Conservation (phyloP, 2,113 vertebrate genomes). For the Myotis brandtii region DNA sequence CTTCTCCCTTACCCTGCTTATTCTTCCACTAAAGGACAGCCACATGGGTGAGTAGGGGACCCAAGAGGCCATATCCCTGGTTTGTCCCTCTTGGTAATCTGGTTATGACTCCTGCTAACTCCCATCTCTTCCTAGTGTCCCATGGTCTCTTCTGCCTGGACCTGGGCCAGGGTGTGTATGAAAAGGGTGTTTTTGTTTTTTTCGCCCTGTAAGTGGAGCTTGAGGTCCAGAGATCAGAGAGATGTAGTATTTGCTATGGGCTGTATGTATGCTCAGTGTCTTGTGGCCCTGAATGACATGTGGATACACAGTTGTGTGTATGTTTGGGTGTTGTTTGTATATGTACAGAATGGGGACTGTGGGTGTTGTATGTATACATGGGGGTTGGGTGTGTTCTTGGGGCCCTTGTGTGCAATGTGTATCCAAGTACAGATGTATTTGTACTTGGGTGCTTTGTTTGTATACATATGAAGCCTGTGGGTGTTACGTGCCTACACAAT, state of each 20-base stretch:
- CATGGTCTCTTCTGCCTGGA: conserved; percentile 7
- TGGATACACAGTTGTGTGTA: background rate
- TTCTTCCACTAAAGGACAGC: background rate
- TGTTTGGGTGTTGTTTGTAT: background rate
- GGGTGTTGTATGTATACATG: background rate
- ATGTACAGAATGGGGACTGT: background rate
- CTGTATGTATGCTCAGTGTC: background rate
- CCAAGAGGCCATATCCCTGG: background rate
- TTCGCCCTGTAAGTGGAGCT: background rate
- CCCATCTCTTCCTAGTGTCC: background rate
- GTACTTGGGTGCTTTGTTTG: background rate
- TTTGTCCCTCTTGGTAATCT: background rate
- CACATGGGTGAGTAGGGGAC: conserved; percentile 55
- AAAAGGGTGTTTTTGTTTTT: background rate
- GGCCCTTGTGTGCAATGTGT: background rate
- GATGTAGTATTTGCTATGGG: background rate
- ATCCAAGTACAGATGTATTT: background rate
- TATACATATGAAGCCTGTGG: background rate
- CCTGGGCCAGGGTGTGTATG: background rate
- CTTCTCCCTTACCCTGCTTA: background rate
- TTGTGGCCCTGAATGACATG: background rate
- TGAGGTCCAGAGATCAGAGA: background rate
- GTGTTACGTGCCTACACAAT: background rate
- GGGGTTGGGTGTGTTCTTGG: background rate
- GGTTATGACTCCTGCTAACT: background rate